phyloP scores from a whole-genome alignment of 2,888 invertebrate species.

The Lepas anatifera region DNA sequence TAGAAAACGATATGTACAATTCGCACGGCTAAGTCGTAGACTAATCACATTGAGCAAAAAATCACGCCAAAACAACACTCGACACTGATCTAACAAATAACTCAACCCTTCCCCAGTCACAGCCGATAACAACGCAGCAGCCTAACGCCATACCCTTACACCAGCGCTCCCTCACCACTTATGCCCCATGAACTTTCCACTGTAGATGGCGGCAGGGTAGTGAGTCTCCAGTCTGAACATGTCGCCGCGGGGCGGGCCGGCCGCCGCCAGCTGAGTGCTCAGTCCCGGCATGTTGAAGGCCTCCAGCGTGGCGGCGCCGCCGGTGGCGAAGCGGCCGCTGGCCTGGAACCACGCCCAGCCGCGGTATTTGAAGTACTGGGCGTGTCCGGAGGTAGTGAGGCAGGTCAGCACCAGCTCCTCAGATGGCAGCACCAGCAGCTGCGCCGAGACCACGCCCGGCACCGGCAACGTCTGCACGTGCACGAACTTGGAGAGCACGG shows the following conservation, averaged over 20 bases:
- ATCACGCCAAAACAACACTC: too few species aligned
- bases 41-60: too few species aligned
- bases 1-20: too few species aligned
- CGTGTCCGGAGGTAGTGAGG: not conserved
- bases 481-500: not conserved
- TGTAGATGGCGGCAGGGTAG: not conserved
- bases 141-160: not conserved
- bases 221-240: not conserved
- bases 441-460: not conserved
- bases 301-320: not conserved
- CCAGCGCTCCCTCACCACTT: not conserved
- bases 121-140: too few species aligned
- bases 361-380: not conserved
- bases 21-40: too few species aligned
- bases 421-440: not conserved
- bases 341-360: not conserved
- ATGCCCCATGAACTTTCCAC: not conserved
- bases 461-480: conserved; percentile 1
- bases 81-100: too few species aligned
- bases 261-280: not conserved
- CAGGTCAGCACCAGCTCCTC: not conserved
- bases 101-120: too few species aligned
- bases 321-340: not conserved
- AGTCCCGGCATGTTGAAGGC: not conserved
- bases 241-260: not conserved